A percentile compares a stretch with the other conserved stretches of the same genome.
Evolutionary conservation across 2,888 invertebrate species (phyloP).

Genomic region (Argyra leucocephala): DNA sequence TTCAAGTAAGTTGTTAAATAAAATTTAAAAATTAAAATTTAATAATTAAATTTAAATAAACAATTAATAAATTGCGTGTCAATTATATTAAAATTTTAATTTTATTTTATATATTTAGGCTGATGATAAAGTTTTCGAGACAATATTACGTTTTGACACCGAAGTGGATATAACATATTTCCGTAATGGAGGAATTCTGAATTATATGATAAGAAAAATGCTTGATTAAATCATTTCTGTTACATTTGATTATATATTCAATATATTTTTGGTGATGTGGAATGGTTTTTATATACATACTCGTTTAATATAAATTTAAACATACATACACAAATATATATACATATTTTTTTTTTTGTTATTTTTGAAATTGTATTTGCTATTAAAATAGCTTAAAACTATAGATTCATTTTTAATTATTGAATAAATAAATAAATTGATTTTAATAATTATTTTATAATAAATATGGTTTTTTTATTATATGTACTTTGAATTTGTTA

Average conservation of each 20-base stretch:
- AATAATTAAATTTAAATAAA: neutral
- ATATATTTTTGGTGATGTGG: neutral
- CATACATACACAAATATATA: no score
- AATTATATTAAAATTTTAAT: neutral
- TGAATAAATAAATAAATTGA: no score
- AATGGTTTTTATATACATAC: neutral
- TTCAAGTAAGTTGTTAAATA: constrained; percentile 49
- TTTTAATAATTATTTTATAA: no score
- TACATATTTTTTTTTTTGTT: no score
- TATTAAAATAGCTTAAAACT: no score
- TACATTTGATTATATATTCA: neutral
- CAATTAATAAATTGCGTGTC: neutral
- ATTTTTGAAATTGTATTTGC: no score
- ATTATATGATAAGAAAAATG: constrained; percentile 95
- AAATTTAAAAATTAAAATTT: constrained; percentile 6
- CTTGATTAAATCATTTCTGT: constrained; percentile 32
- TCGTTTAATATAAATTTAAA: neutral
- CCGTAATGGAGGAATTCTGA: constrained; percentile 87
- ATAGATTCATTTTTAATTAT: no score
- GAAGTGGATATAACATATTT: constrained; percentile 93
- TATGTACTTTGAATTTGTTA: no score
- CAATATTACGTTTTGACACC: constrained; percentile 83
- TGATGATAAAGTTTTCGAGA: constrained; percentile 62
- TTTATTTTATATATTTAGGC: constrained; percentile 42
- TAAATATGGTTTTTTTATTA: no score